phyloP scores from a whole-genome alignment of 2,113 vertebrate genomes.

The Sus scrofa region T2T-Sscrofa CM000824.6:158909501-158910000 shows the following conservation, averaged over 20 bases:
- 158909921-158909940: neutral
- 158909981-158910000: neutral
- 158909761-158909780: neutral
- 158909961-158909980: neutral
- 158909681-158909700: neutral
- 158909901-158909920: neutral
- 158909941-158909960: neutral
- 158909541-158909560: neutral
- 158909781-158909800: neutral
- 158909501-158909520: slow-evolving; percentile 14
- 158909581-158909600: neutral
- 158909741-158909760: neutral
- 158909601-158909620: neutral
- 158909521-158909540: neutral
- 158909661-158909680: neutral
- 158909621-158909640: neutral
- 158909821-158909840: neutral
- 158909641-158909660: neutral
- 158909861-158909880: neutral
- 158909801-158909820: neutral
- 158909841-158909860: neutral
- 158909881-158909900: neutral
- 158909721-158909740: neutral
- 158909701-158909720: neutral
- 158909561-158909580: neutral